These are phyloP conservation scores for Callorhinus ursinus DNA, from an alignment of 2,113 vertebrate genomes.

Conservation along the genomic window DNA sequence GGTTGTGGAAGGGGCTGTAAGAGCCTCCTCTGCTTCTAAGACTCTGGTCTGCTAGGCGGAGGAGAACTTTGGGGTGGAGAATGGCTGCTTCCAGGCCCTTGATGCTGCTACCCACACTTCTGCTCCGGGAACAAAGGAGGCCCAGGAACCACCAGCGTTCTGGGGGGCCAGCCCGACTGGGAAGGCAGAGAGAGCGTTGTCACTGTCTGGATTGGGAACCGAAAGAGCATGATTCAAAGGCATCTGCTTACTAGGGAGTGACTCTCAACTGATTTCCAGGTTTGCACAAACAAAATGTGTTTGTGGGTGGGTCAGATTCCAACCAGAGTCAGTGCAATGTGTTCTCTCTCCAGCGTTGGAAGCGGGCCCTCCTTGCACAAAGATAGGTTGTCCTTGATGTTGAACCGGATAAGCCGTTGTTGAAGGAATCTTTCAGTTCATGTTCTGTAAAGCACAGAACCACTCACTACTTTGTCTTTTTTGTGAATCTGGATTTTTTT, in stretches of 20 bases:
- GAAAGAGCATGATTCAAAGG: not conserved
- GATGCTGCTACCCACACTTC: not conserved
- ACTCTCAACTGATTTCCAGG: not conserved
- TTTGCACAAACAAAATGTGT: not conserved
- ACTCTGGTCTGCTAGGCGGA: not conserved
- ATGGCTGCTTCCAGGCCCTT: not conserved
- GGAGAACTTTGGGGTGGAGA: not conserved
- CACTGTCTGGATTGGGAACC: not conserved
- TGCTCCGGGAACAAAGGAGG: not conserved
- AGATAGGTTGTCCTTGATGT: fast-evolving
- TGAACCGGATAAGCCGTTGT: not conserved
- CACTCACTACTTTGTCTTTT: not conserved
- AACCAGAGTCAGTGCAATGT: fast-evolving
- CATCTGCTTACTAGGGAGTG: not conserved
- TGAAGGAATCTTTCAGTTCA: not conserved
- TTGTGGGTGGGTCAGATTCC: not conserved
- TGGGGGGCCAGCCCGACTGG: not conserved
- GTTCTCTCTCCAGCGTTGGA: not conserved
- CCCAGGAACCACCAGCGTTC: not conserved
- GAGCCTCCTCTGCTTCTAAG: not conserved
- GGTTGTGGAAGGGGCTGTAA: not conserved
- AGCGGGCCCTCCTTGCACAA: not conserved
- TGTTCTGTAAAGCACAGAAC: not conserved
- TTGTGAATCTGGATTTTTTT: not conserved
- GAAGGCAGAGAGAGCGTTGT: not conserved